Percentiles rank a stretch among this genome's conserved stretches.
Evolutionary conservation across 2,113 vertebrate species (phyloP).

Genomic region (Bufo bufo): DNA sequence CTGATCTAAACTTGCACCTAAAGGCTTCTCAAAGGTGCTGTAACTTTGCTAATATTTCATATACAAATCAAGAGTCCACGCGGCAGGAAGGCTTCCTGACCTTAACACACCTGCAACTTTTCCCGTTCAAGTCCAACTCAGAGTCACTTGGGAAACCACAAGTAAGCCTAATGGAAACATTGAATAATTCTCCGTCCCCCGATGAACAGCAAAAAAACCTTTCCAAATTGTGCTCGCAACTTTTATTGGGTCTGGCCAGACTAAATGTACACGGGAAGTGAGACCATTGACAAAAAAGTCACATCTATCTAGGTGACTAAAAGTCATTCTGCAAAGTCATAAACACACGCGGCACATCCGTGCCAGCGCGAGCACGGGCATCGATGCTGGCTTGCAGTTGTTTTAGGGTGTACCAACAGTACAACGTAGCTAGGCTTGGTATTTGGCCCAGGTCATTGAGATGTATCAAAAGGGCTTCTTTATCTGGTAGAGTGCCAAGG

Average conservation of each 20-base stretch:
- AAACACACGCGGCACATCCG: not conserved
- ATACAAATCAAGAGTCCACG: slow-evolving; percentile 83
- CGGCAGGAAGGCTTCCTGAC: slow-evolving; percentile 70
- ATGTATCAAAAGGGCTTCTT: too few species aligned
- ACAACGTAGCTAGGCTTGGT: not conserved
- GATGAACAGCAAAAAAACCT: slow-evolving; percentile 61
- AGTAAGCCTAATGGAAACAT: slow-evolving; percentile 76
- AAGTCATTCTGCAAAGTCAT: not conserved
- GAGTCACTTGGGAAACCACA: slow-evolving; percentile 78
- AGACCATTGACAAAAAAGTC: not conserved
- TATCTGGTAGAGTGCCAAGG: too few species aligned
- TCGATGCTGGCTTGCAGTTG: not conserved
- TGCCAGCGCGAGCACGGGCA: not conserved
- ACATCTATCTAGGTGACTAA: not conserved
- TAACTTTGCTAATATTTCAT: slow-evolving; percentile 74
- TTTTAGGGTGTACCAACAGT: not conserved
- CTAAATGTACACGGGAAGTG: not conserved
- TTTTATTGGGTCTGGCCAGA: slow-evolving; percentile 66
- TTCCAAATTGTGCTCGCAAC: slow-evolving; percentile 72
- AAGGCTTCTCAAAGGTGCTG: slow-evolving; percentile 76
- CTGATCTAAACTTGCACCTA: slow-evolving; percentile 81
- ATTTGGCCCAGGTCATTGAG: not conserved
- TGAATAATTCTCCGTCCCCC: slow-evolving; percentile 74
- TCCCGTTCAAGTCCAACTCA: slow-evolving; percentile 80
- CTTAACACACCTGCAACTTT: slow-evolving; percentile 74